Evolutionary conservation across 2,888 invertebrate genomes (phyloP), one percentile per base, ranked within the genome.

Genomic region (Schrankia costaestrigalis): DNA sequence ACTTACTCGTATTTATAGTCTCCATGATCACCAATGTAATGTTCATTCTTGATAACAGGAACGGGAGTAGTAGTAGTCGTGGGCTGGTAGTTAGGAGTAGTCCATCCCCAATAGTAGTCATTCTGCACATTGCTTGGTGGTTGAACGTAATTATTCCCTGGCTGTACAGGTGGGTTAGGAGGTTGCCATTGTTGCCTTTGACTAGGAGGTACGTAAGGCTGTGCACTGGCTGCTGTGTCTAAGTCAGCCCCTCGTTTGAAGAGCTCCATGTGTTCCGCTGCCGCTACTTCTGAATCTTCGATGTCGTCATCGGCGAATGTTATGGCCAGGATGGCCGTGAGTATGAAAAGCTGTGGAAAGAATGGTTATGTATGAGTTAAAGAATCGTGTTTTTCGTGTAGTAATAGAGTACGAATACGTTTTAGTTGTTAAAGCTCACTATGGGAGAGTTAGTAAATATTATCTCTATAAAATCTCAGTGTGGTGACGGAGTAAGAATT

Each of bases 1-100:
- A 84, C 88, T 88, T 56, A 90, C 89, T 89, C 89, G 53, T 86
- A 90, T 71, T 77, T 86, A 63, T 89, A 90, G 56, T 79, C 75
- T 39, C 89, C 89, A 42, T 89, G 79, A 8, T 82, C 80, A 27
- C 87, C 86, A 26, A 63, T 66, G 21, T 50, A 66, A 36, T 82
- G 82, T 35, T 82, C 84, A 48, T 89, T 86, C 61, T 84, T 87
- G 59, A 90, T 77, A 22, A 90, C 75, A 1, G 86, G 42, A 4
- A 74, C 62, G 0, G 73, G 70, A 1, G 81, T 71, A 1, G 85
- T 81, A 1, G 72, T 72, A 0, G 63, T 42, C 1, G 65, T 28
- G 12, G 49, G 21, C 14, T 52, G 46, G 29, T 59, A 36, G 21
- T 55, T 31, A 14, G 11, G 19, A 5, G 11, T 26, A 3, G 10